phyloP scores from a whole-genome alignment of 2,797 vertebrate species.

The Calcarius lapponicus region DNA sequence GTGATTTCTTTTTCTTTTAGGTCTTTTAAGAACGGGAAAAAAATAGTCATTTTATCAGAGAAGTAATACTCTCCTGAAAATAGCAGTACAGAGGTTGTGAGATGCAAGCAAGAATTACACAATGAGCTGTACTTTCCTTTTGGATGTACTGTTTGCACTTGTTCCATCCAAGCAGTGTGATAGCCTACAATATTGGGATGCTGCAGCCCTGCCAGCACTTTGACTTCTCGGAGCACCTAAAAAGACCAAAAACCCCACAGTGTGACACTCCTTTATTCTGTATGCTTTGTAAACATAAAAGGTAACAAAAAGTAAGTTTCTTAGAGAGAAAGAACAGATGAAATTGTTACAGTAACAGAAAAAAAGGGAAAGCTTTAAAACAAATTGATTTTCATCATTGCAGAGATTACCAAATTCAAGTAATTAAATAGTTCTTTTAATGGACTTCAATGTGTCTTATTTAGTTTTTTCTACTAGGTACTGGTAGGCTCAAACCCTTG shows the following conservation, averaged over 20 bases:
- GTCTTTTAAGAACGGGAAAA: not conserved
- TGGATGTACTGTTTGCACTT: conserved; percentile 80
- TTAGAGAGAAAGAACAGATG: not conserved
- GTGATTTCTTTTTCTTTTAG: not conserved
- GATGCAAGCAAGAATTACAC: not conserved
- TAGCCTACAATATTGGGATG: conserved; percentile 93
- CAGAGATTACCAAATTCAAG: not conserved
- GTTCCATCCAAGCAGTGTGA: conserved; percentile 98
- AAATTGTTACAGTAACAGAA: not conserved
- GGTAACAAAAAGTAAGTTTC: not conserved
- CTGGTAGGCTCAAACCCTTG: not conserved
- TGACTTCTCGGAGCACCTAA: conserved; percentile 94
- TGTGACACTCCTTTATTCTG: not conserved
- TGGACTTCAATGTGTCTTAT: not conserved
- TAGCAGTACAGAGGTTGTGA: not conserved
- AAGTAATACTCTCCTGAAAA: not conserved
- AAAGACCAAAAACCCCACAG: not conserved
- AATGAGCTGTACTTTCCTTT: conserved; percentile 55
- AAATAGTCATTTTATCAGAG: not conserved
- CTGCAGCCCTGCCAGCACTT: conserved; percentile 93
- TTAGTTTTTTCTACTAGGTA: not conserved
- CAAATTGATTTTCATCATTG: not conserved
- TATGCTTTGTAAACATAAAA: not conserved
- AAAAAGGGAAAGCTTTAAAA: not conserved
- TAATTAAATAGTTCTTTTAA: not conserved